Base-by-base conservation (phyloP, 2,113 vertebrate species). In the Mormyrus iriodes region DNA sequence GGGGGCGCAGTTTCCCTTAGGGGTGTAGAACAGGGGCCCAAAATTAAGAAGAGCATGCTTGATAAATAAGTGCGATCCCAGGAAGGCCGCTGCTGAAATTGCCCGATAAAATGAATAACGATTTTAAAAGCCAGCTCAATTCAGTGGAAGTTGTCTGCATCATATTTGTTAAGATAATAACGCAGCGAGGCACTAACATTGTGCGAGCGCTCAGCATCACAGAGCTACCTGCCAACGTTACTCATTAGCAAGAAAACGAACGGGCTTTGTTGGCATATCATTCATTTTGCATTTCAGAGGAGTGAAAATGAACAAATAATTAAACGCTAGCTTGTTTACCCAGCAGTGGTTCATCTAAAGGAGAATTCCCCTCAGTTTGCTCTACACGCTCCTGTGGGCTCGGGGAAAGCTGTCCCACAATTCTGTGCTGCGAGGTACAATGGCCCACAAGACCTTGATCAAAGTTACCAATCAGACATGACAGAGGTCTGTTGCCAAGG, bases 291-390 rank as follows among this genome's bases (percentile, higher is more conserved):
- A 48, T 69, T 44, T 88, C 55, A 88, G 58, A 3, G 4, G 39
- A 65, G 58, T 17, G 35, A 88, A 88, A 88, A 52, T 4, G 61
- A 88, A 35, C 31, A 44, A 76, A 76, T 76, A 61, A 87, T 58
- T 58, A 87, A 87, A 88, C 15, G 65, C n/a, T 24, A 51, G 13
- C 13, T 24, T 76, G 44, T 88, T 51, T 44, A 73, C 35, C 24
- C 42, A 17, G 39, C 61, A 49, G 46, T 3, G 1, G 24, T 76
- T 76, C 7, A 87, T 55, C 42, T 87, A 44, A 65, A 88, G 35
- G 19, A 39, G n/a, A 88, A 61, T 15, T 9, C 21, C 35, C 35
- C n/a, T 65, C 53, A 27, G 55, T 6, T 48, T 4, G 2, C 39
- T 42, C 15, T 6, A 61, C 39, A 27, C n/a, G 2, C 17, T 69